Percentiles rank a stretch among this genome's conserved stretches.
These are phyloP conservation scores for Thryonomys swinderianus DNA, from an alignment of 2,113 vertebrate genomes.

Conservation along the genomic window DNA sequence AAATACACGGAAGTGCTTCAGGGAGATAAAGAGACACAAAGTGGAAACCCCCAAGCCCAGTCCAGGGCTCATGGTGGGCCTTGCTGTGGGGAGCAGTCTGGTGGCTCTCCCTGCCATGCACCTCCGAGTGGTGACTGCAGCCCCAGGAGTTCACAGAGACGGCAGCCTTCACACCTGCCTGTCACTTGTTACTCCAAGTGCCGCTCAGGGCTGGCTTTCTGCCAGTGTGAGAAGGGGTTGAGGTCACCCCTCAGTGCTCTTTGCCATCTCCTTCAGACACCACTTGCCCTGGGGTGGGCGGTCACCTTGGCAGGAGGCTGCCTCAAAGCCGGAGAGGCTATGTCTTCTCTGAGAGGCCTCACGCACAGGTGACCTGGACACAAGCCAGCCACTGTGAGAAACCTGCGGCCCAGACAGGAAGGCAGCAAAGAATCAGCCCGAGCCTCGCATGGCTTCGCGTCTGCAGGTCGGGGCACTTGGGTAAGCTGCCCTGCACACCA, in stretches of 20 bases:
- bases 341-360: background rate
- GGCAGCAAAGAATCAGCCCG: background rate
- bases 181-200: background rate
- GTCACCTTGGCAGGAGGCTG: background rate
- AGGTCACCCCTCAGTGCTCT: background rate
- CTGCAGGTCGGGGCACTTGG: background rate
- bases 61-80: background rate
- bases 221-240: slow-evolving; percentile 33
- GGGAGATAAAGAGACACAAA: background rate
- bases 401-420: background rate
- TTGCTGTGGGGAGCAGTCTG: background rate
- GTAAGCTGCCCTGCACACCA: background rate
- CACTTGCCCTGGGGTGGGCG: background rate
- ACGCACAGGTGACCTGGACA: fast-evolving
- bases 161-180: background rate
- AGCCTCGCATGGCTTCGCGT: background rate
- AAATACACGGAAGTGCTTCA: background rate
- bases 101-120: background rate
- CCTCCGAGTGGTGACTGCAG: background rate
- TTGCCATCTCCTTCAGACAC: background rate
- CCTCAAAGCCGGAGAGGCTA: background rate
- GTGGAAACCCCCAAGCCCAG: background rate
- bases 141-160: slow-evolving; percentile 1
- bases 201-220: background rate
- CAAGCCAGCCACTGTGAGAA: background rate